These are phyloP conservation scores for Coecobrya sp. DNA, from an alignment of 2,888 invertebrate species.

Conservation along the genomic window DNA sequence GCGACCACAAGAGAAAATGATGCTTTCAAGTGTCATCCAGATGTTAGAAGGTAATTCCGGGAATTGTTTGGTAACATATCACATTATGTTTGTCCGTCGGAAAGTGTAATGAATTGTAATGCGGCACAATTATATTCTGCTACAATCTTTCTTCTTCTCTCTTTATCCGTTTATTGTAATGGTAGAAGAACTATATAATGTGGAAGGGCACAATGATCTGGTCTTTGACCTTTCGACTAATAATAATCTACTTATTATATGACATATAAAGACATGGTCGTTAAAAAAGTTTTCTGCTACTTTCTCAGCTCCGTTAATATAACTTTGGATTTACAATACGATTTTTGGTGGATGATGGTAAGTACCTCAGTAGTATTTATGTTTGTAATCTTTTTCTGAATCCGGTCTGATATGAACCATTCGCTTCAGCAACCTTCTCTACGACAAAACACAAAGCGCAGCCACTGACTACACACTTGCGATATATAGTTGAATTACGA, in stretches of 20 bases:
- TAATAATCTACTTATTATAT: background rate
- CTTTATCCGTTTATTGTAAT: background rate
- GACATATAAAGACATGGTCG: background rate
- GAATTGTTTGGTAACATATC: background rate
- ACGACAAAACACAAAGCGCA: background rate
- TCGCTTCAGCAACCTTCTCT: background rate
- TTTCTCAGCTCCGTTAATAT: background rate
- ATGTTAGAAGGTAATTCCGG: background rate
- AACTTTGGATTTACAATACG: background rate
- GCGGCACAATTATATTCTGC: background rate
- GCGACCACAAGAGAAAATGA: background rate
- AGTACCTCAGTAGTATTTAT: background rate
- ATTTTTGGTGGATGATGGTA: background rate
- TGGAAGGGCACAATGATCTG: background rate
- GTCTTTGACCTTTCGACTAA: slow-evolving; percentile 23
- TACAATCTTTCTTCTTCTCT: background rate
- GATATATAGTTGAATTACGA: too few relatives aligned
- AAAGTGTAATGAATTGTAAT: background rate
- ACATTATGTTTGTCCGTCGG: background rate
- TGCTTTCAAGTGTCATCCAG: background rate
- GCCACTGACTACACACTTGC: too few relatives aligned
- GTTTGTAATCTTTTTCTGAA: slow-evolving; percentile 25
- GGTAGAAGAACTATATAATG: too few relatives aligned
- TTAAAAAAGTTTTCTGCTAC: background rate
- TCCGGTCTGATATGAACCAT: background rate